Conservation (phyloP, 1,140 invertebrate genomes). For the Heliothis subflexa region DNA sequence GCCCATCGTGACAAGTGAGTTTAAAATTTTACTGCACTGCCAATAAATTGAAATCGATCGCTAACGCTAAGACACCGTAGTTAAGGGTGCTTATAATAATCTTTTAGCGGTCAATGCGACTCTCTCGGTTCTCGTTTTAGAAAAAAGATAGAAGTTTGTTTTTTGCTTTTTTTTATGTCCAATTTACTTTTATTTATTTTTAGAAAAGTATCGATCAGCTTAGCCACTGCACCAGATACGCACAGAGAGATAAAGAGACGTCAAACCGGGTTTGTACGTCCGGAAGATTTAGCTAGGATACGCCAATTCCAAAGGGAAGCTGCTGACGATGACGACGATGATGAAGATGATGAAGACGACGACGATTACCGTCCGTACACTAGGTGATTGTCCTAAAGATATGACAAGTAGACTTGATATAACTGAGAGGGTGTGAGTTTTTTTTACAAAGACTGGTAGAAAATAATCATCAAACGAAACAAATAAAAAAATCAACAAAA, state of each 20-base stretch:
- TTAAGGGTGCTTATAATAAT: too few species aligned
- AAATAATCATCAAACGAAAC: too few species aligned
- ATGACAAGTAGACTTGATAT: neutral
- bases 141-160: too few species aligned
- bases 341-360: conserved; percentile 57
- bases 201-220: conserved; percentile 73
- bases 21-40: too few species aligned
- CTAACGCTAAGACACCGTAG: too few species aligned
- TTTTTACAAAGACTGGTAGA: too few species aligned
- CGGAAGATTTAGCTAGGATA: conserved; percentile 63
- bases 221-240: conserved; percentile 53
- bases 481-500: too few species aligned
- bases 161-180: neutral
- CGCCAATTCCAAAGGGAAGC: conserved; percentile 31
- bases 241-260: conserved; percentile 67
- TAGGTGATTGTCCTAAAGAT: conserved; percentile 51
- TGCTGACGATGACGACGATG: conserved; percentile 44
- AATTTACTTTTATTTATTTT: conserved; percentile 49
- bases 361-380: conserved; percentile 12
- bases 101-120: too few species aligned
- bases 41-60: too few species aligned
- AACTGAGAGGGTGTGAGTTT: too few species aligned
- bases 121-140: too few species aligned
- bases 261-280: conserved; percentile 69
- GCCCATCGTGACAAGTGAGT: conserved; percentile 37